Evolutionary conservation across 2,888 invertebrate species (phyloP).

Genomic region (Noctua janthina): DNA sequence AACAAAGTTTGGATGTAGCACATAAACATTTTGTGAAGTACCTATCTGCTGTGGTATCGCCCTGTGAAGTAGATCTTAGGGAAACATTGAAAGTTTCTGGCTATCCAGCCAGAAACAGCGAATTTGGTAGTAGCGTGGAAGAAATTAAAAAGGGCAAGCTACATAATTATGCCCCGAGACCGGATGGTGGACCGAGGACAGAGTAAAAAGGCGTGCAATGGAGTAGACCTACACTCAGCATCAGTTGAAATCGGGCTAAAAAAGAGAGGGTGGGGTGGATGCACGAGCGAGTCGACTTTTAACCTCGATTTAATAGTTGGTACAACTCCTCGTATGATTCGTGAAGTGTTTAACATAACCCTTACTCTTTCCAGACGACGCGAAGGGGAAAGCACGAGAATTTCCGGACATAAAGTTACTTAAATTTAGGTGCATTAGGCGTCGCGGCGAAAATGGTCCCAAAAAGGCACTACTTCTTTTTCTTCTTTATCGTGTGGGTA

Average conservation of each 20-base stretch:
- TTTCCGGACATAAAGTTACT: too few species aligned
- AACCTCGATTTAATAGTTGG: neutral
- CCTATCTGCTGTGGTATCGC: neutral
- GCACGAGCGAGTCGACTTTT: neutral
- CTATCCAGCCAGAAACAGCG: neutral
- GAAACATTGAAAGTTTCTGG: neutral
- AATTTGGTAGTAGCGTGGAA: neutral
- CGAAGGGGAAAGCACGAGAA: neutral
- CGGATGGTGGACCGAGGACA: neutral
- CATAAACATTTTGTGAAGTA: neutral
- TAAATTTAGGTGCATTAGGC: neutral
- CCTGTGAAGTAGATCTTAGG: neutral
- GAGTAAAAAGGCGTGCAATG: neutral
- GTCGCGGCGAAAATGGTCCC: neutral
- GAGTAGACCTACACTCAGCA: too few species aligned
- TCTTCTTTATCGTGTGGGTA: too few species aligned
- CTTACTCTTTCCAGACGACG: neutral
- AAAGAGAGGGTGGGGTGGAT: neutral
- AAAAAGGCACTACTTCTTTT: too few species aligned
- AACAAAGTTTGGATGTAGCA: conserved; percentile 21
- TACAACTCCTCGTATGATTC: too few species aligned
- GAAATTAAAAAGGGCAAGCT: neutral
- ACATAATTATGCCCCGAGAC: neutral
- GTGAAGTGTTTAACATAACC: too few species aligned
- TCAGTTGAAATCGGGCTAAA: too few species aligned